These are phyloP conservation scores for Venturia canescens DNA, from an alignment of 1,140 invertebrate species.

Conservation along the genomic window DNA sequence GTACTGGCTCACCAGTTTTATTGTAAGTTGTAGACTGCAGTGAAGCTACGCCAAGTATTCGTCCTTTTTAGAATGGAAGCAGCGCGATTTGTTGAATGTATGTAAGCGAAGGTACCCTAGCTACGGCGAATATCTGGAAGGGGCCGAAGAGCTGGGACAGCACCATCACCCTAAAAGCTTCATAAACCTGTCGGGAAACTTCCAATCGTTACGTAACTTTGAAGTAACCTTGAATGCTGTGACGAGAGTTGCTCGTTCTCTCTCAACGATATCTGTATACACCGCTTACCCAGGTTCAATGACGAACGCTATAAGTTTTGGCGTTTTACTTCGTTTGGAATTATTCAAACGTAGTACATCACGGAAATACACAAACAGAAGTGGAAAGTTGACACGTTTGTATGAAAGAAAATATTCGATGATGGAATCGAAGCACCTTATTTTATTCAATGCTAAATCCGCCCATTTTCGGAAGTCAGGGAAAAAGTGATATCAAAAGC, in stretches of 20 bases:
- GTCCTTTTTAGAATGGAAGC: conserved; percentile 7
- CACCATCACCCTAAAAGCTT: neutral
- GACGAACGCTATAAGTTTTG: no score
- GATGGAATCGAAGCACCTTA: no score
- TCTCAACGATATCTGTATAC: no score
- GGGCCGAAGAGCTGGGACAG: neutral
- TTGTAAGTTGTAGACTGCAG: neutral
- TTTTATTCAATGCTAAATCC: no score
- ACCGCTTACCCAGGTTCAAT: no score
- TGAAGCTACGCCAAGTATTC: conserved; percentile 4
- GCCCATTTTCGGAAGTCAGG: no score
- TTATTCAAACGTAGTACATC: no score
- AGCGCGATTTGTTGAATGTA: neutral
- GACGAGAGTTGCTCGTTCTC: neutral
- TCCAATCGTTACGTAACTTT: conserved; percentile 19
- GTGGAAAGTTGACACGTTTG: no score
- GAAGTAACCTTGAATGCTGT: neutral
- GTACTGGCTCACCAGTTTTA: neutral
- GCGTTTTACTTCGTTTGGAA: no score
- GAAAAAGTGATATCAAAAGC: no score
- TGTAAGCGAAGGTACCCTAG: neutral
- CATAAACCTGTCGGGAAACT: neutral
- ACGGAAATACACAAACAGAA: no score
- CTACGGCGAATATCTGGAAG: neutral
- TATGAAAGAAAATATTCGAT: no score